phyloP scores from a whole-genome alignment of 2,797 vertebrate species.

The Esox masquinongy region DNA sequence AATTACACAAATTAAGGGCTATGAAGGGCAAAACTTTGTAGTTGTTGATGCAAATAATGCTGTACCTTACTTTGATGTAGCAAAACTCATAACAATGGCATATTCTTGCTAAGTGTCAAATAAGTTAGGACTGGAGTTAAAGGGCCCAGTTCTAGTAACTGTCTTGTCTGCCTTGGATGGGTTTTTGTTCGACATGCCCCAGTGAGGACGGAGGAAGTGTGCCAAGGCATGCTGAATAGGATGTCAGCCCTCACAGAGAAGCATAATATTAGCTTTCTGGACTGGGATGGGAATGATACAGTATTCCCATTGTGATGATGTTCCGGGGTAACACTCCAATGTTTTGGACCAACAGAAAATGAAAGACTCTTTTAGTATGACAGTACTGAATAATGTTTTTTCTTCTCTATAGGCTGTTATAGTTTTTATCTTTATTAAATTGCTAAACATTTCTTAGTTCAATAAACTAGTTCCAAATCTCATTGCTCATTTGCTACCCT shows the following conservation, averaged over 20 bases:
- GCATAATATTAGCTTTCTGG: constrained; percentile 52
- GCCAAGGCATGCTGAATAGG: constrained; percentile 50
- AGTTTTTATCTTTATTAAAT: not conserved
- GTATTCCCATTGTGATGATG: constrained; percentile 58
- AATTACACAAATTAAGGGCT: no score
- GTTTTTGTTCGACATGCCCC: constrained; percentile 50
- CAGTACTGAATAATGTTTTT: not conserved
- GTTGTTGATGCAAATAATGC: not conserved
- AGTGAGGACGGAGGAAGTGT: constrained; percentile 45
- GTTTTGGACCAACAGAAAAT: not conserved
- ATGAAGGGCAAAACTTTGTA: no score
- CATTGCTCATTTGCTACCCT: not conserved
- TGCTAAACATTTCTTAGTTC: not conserved
- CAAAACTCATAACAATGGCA: not conserved
- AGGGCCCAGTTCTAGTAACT: not conserved
- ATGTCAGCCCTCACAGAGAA: constrained; percentile 59
- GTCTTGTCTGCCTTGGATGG: constrained; percentile 5
- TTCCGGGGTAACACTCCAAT: not conserved
- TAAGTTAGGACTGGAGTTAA: not conserved
- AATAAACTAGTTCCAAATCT: not conserved
- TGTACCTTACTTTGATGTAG: not conserved
- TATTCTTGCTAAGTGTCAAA: not conserved
- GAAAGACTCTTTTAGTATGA: not conserved
- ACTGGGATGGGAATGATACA: constrained; percentile 47
- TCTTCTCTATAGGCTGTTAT: not conserved